Conservation (phyloP, 2,113 vertebrate genomes). For the Tupaia chinensis region DNA sequence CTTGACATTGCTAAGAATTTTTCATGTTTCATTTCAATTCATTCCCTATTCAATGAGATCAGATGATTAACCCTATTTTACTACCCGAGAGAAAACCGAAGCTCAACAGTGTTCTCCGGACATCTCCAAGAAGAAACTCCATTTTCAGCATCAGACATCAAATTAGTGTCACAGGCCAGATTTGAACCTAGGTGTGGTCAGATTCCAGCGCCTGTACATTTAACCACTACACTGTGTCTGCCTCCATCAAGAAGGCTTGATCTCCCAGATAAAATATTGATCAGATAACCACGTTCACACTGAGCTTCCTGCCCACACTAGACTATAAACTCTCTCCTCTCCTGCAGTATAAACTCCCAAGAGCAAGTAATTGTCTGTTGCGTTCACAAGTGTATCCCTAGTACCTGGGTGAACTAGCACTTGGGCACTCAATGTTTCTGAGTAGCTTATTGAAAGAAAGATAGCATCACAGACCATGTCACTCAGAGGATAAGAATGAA, state of each 20-base stretch:
- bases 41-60: not conserved
- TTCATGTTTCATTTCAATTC: not conserved
- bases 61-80: not conserved
- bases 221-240: not conserved
- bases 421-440: not conserved
- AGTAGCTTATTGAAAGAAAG: not conserved
- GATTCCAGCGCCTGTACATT: not conserved
- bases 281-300: not conserved
- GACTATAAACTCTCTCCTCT: not conserved
- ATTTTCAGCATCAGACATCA: not conserved
- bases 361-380: fast-evolving
- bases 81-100: not conserved
- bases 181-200: not conserved
- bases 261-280: not conserved
- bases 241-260: fast-evolving
- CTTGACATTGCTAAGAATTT: not conserved
- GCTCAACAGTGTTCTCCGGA: not conserved
- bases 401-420: not conserved
- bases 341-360: not conserved
- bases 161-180: not conserved
- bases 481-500: not conserved
- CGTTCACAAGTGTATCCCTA: not conserved
- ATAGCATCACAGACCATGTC: not conserved
- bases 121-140: not conserved
- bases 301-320: not conserved